phyloP scores from a whole-genome alignment of 2,797 vertebrate genomes.

The Bufotes viridis region DNA sequence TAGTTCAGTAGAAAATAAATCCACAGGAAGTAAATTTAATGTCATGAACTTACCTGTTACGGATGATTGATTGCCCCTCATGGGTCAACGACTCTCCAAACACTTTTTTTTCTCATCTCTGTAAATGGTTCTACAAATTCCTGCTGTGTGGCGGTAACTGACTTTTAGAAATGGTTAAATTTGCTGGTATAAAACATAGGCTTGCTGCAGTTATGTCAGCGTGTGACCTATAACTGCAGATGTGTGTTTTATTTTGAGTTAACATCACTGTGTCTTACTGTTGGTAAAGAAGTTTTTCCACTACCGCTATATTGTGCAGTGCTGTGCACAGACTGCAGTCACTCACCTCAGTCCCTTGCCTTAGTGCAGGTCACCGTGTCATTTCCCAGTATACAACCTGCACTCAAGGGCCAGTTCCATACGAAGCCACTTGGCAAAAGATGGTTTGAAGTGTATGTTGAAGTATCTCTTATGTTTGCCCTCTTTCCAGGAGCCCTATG shows the following conservation, averaged over 20 bases:
- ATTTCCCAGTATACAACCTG: too few species aligned
- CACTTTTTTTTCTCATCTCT: neutral
- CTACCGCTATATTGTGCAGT: neutral
- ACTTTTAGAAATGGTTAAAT: constrained; percentile 17
- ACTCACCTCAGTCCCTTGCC: too few species aligned
- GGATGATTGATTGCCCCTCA: constrained; percentile 4
- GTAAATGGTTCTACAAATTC: constrained; percentile 4
- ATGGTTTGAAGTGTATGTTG: too few species aligned
- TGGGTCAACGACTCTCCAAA: constrained; percentile 1
- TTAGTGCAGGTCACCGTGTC: too few species aligned
- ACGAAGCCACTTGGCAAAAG: too few species aligned
- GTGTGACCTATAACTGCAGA: neutral
- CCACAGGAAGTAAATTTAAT: constrained; percentile 4
- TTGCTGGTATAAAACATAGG: neutral
- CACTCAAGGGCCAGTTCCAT: too few species aligned
- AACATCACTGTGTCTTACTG: neutral
- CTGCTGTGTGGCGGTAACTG: neutral
- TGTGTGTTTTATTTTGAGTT: neutral
- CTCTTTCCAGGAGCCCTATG: too few species aligned
- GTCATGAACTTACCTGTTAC: constrained; percentile 1
- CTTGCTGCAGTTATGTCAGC: constrained; percentile 1
- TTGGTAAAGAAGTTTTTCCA: neutral
- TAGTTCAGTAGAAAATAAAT: neutral
- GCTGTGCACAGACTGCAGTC: neutral
- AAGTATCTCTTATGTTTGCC: too few species aligned